These are phyloP conservation scores for Darevskia nairensis DNA, from an alignment of 2,797 vertebrate species.

Conservation along the genomic window DNA sequence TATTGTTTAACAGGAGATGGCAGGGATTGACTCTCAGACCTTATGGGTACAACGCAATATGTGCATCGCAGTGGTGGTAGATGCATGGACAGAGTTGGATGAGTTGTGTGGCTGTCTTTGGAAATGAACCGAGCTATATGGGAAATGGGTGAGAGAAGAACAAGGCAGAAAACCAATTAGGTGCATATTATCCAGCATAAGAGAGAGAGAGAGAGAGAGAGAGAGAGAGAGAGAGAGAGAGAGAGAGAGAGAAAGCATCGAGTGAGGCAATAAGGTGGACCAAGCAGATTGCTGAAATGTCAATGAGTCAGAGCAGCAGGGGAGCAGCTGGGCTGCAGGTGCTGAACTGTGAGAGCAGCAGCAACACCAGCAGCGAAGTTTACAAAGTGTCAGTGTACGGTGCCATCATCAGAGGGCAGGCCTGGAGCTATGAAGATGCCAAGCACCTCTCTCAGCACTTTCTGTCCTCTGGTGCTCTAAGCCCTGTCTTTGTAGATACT, in stretches of 20 bases:
- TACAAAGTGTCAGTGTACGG: conserved; percentile 51
- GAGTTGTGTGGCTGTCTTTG: conserved; percentile 36
- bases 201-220: conserved; percentile 43
- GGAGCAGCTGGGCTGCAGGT: conserved; percentile 68
- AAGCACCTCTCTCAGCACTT: conserved; percentile 53
- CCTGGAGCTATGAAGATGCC: conserved; percentile 38
- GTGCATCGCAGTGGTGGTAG: conserved; percentile 13
- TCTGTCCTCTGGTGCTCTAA: neutral
- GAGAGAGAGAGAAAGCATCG: neutral
- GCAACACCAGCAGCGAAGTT: conserved; percentile 52
- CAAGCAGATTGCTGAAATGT: conserved; percentile 56
- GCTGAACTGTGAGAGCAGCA: conserved; percentile 59
- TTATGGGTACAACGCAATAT: neutral
- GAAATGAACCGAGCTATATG: conserved; percentile 29
- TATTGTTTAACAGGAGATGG: neutral
- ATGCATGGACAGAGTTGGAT: conserved; percentile 26
- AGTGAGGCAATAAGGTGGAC: conserved; percentile 54
- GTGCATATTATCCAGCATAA: neutral
- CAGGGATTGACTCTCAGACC: neutral
- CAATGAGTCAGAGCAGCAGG: conserved; percentile 50
- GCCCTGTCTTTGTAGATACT: conserved; percentile 22
- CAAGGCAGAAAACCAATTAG: neutral
- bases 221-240: conserved; percentile 47
- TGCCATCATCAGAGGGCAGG: conserved; percentile 58
- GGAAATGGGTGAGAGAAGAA: conserved; percentile 9